Conservation (phyloP, 2,113 vertebrate species). For the Thinocorus orbignyianus region DNA sequence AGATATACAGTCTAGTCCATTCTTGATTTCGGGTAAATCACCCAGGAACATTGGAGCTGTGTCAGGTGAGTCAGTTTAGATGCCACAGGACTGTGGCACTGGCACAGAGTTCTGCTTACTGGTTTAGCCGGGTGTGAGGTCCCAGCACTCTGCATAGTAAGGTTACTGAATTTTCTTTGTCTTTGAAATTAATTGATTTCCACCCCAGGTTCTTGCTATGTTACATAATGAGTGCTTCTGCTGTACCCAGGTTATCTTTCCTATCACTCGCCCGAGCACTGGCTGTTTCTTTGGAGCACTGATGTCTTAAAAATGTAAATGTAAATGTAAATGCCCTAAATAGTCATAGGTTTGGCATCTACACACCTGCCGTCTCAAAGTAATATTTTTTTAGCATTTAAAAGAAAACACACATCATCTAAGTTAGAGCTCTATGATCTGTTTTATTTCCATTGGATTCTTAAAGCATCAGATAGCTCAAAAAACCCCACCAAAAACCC, state of each 20-base stretch:
- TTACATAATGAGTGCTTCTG: neutral
- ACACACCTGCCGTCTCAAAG: neutral
- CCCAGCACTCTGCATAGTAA: neutral
- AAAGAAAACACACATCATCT: neutral
- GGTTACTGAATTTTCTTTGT: neutral
- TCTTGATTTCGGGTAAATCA: neutral
- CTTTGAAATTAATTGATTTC: neutral
- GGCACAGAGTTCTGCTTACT: neutral
- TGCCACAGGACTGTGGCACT: neutral
- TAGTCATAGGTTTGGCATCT: neutral
- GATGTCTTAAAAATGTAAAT: no score
- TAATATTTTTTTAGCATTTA: neutral
- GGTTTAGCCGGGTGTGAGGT: neutral
- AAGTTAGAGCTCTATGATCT: neutral
- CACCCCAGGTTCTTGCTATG: neutral
- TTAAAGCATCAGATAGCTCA: neutral
- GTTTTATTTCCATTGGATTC: neutral
- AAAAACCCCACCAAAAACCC: rapidly evolving
- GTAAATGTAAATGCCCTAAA: neutral
- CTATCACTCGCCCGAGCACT: rapidly evolving
- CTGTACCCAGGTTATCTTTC: neutral
- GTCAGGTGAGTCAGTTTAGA: neutral
- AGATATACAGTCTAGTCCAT: neutral
- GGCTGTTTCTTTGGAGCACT: neutral
- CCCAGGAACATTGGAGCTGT: neutral